Base-by-base conservation (phyloP, 1,140 invertebrate genomes). In the Aporrectodea caliginosa region DNA sequence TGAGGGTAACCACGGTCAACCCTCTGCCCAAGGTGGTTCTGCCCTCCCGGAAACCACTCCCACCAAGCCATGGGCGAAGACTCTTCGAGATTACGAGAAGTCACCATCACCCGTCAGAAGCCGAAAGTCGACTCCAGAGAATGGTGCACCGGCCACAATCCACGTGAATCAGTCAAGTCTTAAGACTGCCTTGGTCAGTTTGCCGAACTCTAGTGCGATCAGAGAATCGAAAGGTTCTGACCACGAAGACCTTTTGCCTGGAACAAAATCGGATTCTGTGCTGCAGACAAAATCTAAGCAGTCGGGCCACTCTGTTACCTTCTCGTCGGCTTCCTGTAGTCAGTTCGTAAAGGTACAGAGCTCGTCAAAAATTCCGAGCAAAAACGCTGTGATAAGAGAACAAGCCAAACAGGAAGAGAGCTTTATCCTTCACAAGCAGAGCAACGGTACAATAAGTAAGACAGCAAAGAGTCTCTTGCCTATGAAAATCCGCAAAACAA, bases 111-210 rank as follows among this genome's bases (percentile, higher is more conserved):
- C 73, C 1, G 31, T 74, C 2, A n/a, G 73, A 31, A 74, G 73
- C 73, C 31, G 73, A 31, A 74, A 74, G 32, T 74, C 73, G 73
- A 74, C 73, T 29, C 73, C 73, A 30, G 73, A 74, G 16, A 74
- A 33, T 58, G 43, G 43, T 6, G 6, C 43, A 22, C 43, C 43
- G 43, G 43, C 43, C 43, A 22, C 6, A 58, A 6, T 58, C 43
- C 43, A 22, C 43, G 43, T 22, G 22, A 22, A n/a, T n/a, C n/a
- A n/a, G n/a, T n/a, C n/a, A n/a, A n/a, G n/a, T n/a, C n/a, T n/a
- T n/a, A 58, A 58, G 43, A 58, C 22, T 22, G 43, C 22, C 43
- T 58, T 6, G 6, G 43, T 22, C 22, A 6, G 22, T 58, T 22
- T 58, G 43, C 43, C 43, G 43, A 58, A 22, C 22, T 6, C 43